These are phyloP conservation scores for Ooceraea biroi DNA, from an alignment of 1,140 invertebrate genomes.

Conservation along the genomic window DNA sequence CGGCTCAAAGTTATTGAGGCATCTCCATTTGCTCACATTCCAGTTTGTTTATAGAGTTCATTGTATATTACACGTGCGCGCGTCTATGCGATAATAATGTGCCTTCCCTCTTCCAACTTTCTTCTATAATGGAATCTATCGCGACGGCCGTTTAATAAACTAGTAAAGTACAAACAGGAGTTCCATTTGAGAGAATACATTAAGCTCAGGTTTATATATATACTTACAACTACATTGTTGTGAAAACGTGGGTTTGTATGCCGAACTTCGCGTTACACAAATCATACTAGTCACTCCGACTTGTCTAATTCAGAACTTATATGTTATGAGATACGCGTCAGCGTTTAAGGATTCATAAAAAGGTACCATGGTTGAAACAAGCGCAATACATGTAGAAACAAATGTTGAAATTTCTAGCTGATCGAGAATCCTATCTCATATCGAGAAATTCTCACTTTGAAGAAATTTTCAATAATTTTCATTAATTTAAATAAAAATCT, in stretches of 20 bases:
- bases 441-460: too few species aligned
- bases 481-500: too few species aligned
- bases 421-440: too few species aligned
- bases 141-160: slow-evolving; percentile 74
- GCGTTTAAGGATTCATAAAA: too few species aligned
- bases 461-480: too few species aligned
- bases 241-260: slow-evolving; percentile 70
- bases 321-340: too few species aligned
- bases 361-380: too few species aligned
- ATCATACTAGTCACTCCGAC: slow-evolving; percentile 12
- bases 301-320: not conserved
- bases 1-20: too few species aligned
- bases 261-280: slow-evolving; percentile 60
- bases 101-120: slow-evolving; percentile 40
- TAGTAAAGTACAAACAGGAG: slow-evolving; percentile 81
- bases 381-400: too few species aligned
- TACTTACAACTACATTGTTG: slow-evolving; percentile 75
- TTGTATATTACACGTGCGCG: slow-evolving; percentile 12
- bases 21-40: too few species aligned
- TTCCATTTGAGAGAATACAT: slow-evolving; percentile 76
- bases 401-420: too few species aligned
- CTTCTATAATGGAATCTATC: slow-evolving; percentile 71
- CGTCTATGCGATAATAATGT: slow-evolving; percentile 55
- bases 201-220: slow-evolving; percentile 78
- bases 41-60: too few species aligned